A percentile compares a stretch with the other conserved stretches of the same genome.
Evolutionary conservation across 2,797 vertebrate genomes (phyloP).

Genomic region (Gambusia yucatana): DNA sequence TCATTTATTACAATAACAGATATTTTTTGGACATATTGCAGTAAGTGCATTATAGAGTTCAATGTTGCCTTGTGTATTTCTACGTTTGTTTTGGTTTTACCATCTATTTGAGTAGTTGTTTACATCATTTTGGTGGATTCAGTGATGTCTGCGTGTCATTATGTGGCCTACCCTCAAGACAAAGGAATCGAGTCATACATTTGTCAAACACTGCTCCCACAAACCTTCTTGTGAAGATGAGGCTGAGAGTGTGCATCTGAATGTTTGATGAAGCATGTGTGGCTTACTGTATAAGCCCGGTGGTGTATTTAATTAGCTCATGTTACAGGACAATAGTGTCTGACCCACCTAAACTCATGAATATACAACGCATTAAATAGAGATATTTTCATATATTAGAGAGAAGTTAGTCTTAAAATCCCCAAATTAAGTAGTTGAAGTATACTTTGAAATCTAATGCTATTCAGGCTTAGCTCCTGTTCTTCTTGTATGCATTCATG

Average conservation of each 20-base stretch:
- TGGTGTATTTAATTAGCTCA: background rate
- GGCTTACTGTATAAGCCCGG: background rate
- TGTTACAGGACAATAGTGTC: background rate
- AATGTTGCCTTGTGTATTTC: background rate
- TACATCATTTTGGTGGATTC: constrained; percentile 38
- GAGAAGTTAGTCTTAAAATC: background rate
- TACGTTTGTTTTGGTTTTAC: constrained; percentile 27
- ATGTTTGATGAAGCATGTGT: constrained; percentile 10
- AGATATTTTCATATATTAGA: background rate
- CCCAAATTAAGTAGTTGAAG: background rate
- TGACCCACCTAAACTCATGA: background rate
- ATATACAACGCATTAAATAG: background rate
- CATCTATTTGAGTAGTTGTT: constrained; percentile 36
- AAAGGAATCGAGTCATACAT: constrained; percentile 43
- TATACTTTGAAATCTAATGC: background rate
- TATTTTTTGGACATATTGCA: constrained; percentile 15
- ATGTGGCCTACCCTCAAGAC: constrained; percentile 49
- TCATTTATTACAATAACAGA: constrained; percentile 9
- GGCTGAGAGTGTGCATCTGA: constrained; percentile 27
- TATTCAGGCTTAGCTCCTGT: background rate
- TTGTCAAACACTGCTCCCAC: constrained; percentile 15
- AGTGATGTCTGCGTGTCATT: constrained; percentile 58
- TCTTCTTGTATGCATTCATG: background rate
- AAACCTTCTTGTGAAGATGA: constrained; percentile 41
- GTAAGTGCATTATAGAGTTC: background rate